Evolutionary conservation across 2,797 vertebrate species (phyloP), one percentile per base, ranked within the genome.

Genomic region (Mormyrus proboscirostris): DNA sequence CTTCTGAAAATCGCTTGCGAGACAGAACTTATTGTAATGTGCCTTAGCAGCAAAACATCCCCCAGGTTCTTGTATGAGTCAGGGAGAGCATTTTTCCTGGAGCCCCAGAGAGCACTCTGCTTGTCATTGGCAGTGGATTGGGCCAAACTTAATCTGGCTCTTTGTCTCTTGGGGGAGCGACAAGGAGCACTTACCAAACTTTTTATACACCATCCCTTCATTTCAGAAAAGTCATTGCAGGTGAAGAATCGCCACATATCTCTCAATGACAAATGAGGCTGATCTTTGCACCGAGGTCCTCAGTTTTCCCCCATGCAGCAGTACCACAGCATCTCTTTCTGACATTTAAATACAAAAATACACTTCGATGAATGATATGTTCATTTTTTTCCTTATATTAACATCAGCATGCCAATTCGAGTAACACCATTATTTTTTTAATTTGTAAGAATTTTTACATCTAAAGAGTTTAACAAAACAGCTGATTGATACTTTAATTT

Each of bases 191-290:
- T 88, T 65, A 49, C 86, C 86, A 69, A 88, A 65, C 7, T 57
- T 88, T 47, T 55, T 59, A 44, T 25, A 1, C 14, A 29, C 14
- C 25, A 29, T 49, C 14, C 47, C 47, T 33, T 83, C 88, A 41
- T 83, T 89, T 51, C 38, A 83, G 19, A 88, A 59, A 59, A 84
- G 76, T 88, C 76, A 55, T 59, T 33, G 38, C n/a, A 57, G 33
- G 51, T 82, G 88, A 82, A 49, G 22, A 41, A 38, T 83, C 47
- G 47, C 6, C n/a, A 19, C 82, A 84, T 83, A 25, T 41, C 49
- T 33, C 14, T 73, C 22, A 88, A 14, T 14, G 14, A 79, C 25
- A 44, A 5, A 44, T 38, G 16, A 33, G 16, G 7, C 41, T 84
- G 41, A 65, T 29, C 47, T 49, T 82, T 4, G 3, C 83, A n/a